phyloP scores from a whole-genome alignment of 2,797 vertebrate species.

The Chloroceryle amazona region DNA sequence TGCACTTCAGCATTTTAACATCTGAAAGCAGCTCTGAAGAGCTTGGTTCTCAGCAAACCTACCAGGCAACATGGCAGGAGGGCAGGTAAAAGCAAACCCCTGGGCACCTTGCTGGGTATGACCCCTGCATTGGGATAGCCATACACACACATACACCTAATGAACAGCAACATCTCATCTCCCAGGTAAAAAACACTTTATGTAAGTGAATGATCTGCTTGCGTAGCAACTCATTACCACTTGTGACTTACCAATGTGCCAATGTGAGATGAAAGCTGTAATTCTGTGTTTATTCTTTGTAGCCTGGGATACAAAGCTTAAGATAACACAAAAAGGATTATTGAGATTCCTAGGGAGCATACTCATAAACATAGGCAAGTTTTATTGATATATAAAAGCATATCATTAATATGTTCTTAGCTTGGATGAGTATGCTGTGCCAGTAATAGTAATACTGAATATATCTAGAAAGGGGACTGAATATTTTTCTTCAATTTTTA shows the following conservation, averaged over 20 bases:
- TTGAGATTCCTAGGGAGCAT: background rate
- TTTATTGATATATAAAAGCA: background rate
- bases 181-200: background rate
- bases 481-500: background rate
- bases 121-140: background rate
- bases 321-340: background rate
- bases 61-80: background rate
- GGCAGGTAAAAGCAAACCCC: background rate
- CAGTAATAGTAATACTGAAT: background rate
- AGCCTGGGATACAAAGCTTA: background rate
- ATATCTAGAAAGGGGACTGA: rapidly evolving
- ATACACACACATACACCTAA: no score
- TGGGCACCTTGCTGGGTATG: background rate
- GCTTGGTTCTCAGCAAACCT: background rate
- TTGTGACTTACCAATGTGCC: background rate
- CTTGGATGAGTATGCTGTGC: background rate
- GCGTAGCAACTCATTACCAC: background rate
- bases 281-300: background rate
- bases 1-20: background rate
- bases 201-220: background rate
- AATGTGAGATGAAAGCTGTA: background rate
- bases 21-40: background rate
- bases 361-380: background rate
- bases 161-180: background rate
- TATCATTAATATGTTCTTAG: background rate